Conservation (phyloP, 2,113 vertebrate species). For the Amphiprion percula region DNA sequence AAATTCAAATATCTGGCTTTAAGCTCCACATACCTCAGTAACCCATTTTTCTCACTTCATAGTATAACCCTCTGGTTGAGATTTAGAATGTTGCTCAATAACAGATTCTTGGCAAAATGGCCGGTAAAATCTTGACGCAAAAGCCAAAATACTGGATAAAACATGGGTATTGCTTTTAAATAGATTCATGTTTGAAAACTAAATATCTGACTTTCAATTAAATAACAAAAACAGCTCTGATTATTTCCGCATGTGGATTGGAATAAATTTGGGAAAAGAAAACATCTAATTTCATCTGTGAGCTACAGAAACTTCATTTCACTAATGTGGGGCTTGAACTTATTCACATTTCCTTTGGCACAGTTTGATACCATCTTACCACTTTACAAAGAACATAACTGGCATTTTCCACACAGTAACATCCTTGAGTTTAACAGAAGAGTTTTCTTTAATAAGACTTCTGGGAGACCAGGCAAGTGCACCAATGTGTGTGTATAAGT, state of each 20-base stretch:
- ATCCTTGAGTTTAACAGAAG: not conserved
- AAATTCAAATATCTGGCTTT: too few relatives aligned
- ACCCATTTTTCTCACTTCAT: too few relatives aligned
- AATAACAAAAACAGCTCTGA: not conserved
- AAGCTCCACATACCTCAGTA: too few relatives aligned
- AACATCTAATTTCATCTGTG: constrained; percentile 22
- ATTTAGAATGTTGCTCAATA: not conserved
- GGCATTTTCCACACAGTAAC: constrained; percentile 19
- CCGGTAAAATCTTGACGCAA: not conserved
- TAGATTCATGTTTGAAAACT: not conserved
- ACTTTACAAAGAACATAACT: constrained; percentile 28
- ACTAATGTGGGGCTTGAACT: constrained; percentile 10
- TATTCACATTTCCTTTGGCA: constrained; percentile 8
- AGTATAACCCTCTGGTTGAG: too few relatives aligned
- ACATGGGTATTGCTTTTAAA: not conserved
- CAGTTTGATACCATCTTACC: not conserved
- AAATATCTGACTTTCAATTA: not conserved
- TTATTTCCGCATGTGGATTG: not conserved
- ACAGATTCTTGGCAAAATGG: not conserved
- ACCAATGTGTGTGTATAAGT: constrained; percentile 3
- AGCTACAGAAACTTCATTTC: constrained; percentile 11
- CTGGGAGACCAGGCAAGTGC: constrained; percentile 24
- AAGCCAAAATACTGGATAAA: not conserved
- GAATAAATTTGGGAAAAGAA: constrained; percentile 19
- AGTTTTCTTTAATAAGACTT: constrained; percentile 12